A percentile compares a stretch with the other conserved stretches of the same genome.
phyloP scores from a whole-genome alignment of 1,140 invertebrate species.

The Cherax destructor region DNA sequence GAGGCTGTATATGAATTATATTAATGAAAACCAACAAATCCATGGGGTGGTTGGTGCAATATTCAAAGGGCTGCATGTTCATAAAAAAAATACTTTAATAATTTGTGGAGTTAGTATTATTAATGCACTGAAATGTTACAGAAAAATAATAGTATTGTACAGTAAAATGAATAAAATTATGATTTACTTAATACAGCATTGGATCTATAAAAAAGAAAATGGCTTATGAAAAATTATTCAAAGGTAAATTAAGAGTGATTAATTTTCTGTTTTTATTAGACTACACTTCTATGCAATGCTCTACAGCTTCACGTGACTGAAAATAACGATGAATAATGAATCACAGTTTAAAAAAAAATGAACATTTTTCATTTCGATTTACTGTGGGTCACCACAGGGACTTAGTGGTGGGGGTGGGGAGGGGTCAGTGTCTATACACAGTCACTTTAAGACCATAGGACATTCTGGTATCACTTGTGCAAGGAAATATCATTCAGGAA shows the following conservation, averaged over 20 bases:
- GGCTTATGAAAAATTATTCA: too few relatives aligned
- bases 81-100: too few relatives aligned
- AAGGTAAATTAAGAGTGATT: constrained; percentile 6
- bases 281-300: constrained; percentile 66
- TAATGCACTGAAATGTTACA: too few relatives aligned
- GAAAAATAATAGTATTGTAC: too few relatives aligned
- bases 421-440: neutral
- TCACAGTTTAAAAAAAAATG: constrained; percentile 53
- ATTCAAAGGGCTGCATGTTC: too few relatives aligned
- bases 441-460: constrained; percentile 4
- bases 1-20: too few relatives aligned
- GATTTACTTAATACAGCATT: too few relatives aligned
- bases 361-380: constrained; percentile 16
- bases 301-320: constrained; percentile 65
- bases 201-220: too few relatives aligned
- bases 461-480: constrained; percentile 32
- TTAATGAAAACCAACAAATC: too few relatives aligned
- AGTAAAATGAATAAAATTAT: too few relatives aligned
- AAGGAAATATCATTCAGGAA: neutral
- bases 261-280: constrained; percentile 66
- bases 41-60: too few relatives aligned
- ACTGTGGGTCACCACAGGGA: constrained; percentile 1
- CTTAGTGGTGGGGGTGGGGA: neutral
- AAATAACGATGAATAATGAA: constrained; percentile 62
- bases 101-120: too few relatives aligned